A percentile compares a stretch with the other conserved stretches of the same genome.
Conservation (phyloP, 2,797 vertebrate genomes). For the Hoplostethus mediterraneus region DNA sequence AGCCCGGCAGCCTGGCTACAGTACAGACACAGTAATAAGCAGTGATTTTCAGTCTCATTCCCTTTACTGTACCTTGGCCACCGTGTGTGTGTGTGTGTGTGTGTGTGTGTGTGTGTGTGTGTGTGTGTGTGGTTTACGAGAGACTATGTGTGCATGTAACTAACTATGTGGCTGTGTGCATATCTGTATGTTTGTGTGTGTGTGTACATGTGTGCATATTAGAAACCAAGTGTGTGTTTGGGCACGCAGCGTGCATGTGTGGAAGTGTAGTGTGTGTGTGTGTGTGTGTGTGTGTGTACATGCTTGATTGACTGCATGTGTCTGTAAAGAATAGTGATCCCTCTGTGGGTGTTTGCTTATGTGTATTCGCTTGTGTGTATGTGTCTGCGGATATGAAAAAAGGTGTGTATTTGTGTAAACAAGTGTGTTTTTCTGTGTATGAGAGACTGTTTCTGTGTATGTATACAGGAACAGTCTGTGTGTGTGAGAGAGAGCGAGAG, state of each 20-base stretch:
- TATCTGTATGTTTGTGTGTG: slow-evolving; percentile 3
- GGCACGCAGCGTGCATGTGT: too few species aligned
- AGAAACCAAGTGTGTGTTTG: background rate
- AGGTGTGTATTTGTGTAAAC: too few species aligned
- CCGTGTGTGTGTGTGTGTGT: slow-evolving; percentile 36
- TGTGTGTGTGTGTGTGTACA: background rate
- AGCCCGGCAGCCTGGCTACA: slow-evolving; percentile 67
- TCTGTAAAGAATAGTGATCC: too few species aligned
- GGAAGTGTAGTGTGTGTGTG: background rate
- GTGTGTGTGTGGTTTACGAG: slow-evolving; percentile 12
- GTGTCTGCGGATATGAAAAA: background rate
- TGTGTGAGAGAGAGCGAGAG: background rate
- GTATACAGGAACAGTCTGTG: background rate
- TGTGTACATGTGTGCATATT: slow-evolving; percentile 1
- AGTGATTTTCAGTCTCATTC: slow-evolving; percentile 71
- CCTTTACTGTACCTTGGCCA: slow-evolving; percentile 61
- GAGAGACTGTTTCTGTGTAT: too few species aligned
- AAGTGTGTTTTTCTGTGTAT: too few species aligned
- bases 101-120: slow-evolving; percentile 17
- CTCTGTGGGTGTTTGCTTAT: background rate
- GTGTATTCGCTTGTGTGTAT: background rate
- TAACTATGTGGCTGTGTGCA: background rate
- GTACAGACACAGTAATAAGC: slow-evolving; percentile 76
- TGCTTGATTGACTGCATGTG: background rate
- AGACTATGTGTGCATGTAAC: slow-evolving; percentile 39